Evolutionary conservation across 2,113 vertebrate genomes (phyloP).

Genomic region (Oncorhynchus tshawytscha): DNA sequence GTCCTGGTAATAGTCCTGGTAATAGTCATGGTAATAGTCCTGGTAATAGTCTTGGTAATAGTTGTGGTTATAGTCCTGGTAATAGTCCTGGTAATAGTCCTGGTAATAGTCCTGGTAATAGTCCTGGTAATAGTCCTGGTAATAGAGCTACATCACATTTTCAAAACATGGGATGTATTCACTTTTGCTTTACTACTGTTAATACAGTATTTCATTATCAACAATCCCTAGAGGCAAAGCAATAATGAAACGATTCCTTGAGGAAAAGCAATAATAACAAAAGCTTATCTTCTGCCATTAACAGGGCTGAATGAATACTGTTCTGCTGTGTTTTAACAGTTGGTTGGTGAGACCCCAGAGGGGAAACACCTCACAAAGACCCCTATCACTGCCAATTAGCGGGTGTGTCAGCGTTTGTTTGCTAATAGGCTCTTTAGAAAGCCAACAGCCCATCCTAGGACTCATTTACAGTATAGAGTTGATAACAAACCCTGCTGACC

Average conservation of each 20-base stretch:
- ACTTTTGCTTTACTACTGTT: neutral
- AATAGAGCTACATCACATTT: neutral
- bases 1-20: too few relatives aligned
- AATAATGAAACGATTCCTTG: neutral
- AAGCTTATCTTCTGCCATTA: constrained; percentile 25
- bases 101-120: too few relatives aligned
- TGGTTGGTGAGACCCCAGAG: constrained; percentile 47
- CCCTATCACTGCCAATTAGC: constrained; percentile 74
- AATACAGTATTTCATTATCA: too few relatives aligned
- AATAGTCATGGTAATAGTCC: too few relatives aligned
- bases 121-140: too few relatives aligned
- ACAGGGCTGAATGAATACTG: constrained; percentile 35
- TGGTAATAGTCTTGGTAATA: too few relatives aligned
- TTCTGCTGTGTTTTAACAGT: constrained; percentile 41
- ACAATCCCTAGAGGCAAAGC: neutral
- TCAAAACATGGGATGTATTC: neutral
- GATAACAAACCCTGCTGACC: constrained; percentile 65
- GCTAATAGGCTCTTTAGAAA: constrained; percentile 72
- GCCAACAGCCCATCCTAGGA: constrained; percentile 40
- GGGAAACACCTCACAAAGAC: constrained; percentile 60
- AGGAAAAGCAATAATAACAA: constrained; percentile 10
- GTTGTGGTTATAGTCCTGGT: too few relatives aligned
- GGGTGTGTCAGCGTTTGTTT: constrained; percentile 71
- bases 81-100: too few relatives aligned
- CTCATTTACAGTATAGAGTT: constrained; percentile 67